Conservation (phyloP, 1,140 invertebrate genomes). For the Megalonaias nervosa region DNA sequence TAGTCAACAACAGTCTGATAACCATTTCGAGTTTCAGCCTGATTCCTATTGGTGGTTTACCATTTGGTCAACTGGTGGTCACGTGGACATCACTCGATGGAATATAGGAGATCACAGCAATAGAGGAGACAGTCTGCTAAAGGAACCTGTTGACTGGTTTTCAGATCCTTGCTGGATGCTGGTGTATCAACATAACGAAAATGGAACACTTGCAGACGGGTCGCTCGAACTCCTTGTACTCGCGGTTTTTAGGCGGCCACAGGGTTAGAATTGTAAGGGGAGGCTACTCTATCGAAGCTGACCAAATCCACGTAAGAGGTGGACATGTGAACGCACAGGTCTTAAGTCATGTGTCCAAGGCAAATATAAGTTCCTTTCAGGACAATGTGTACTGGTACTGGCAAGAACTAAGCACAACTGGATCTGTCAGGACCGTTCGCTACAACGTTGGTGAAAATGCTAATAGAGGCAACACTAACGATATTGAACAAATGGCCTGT, state of each 20-base stretch:
- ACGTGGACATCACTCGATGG: slow-evolving; percentile 31
- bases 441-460: slow-evolving; percentile 35
- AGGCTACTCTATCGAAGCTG: slow-evolving; percentile 28
- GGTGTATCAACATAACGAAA: slow-evolving; percentile 30
- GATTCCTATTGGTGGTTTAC: slow-evolving; percentile 36
- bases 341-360: slow-evolving; percentile 30
- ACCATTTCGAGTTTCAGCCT: slow-evolving; percentile 25
- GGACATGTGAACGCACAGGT: slow-evolving; percentile 32
- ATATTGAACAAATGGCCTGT: slow-evolving; percentile 32
- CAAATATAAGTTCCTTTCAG: slow-evolving; percentile 22
- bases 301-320: slow-evolving; percentile 33
- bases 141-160: slow-evolving; percentile 36
- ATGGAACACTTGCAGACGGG: slow-evolving; percentile 27
- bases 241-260: slow-evolving; percentile 23
- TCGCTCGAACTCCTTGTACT: slow-evolving; percentile 27
- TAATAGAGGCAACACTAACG: slow-evolving; percentile 27
- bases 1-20: slow-evolving; percentile 19
- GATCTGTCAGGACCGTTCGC: slow-evolving; percentile 20
- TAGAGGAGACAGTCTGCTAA: slow-evolving; percentile 30
- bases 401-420: slow-evolving; percentile 28
- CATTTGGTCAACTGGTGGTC: slow-evolving; percentile 33
- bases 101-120: slow-evolving; percentile 31
- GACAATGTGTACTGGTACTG: slow-evolving; percentile 37
- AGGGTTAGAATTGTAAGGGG: slow-evolving; percentile 32
- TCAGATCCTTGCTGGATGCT: slow-evolving; percentile 33